Conservation (phyloP, 2,888 invertebrate species). For the Plagodis dolabraria region DNA sequence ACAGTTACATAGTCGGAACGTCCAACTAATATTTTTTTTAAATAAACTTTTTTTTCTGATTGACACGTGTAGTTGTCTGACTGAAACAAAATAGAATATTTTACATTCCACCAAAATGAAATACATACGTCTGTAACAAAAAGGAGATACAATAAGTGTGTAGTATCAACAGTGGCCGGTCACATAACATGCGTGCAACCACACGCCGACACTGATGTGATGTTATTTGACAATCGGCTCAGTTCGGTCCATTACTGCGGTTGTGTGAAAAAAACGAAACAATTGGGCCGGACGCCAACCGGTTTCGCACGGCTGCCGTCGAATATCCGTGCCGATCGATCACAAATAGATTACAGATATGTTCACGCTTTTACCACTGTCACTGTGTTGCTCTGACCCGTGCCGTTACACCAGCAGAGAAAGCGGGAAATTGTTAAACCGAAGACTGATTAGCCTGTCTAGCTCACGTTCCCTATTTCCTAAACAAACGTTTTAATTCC, state of each 20-base stretch:
- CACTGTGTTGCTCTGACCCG: slow-evolving; percentile 24
- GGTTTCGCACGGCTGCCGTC: slow-evolving; percentile 53
- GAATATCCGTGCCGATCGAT: slow-evolving; percentile 37
- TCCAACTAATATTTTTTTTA: too few species aligned
- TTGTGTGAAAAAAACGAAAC: slow-evolving; percentile 51
- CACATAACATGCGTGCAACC: slow-evolving; percentile 35
- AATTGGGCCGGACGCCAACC: slow-evolving; percentile 55
- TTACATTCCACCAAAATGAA: too few species aligned
- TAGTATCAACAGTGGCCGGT: slow-evolving; percentile 5
- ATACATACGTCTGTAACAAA: too few species aligned
- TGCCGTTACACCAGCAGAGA: slow-evolving; percentile 17
- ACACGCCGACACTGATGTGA: slow-evolving; percentile 36
- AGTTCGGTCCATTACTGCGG: slow-evolving; percentile 38
- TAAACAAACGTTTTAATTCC: neutral
- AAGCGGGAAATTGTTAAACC: slow-evolving; percentile 7
- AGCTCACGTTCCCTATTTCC: neutral
- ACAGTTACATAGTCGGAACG: too few species aligned
- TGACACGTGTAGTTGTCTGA: too few species aligned
- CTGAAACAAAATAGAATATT: too few species aligned
- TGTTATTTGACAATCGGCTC: slow-evolving; percentile 35
- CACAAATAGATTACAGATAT: slow-evolving; percentile 56
- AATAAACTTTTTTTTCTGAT: too few species aligned
- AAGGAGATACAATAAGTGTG: too few species aligned
- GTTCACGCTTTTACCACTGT: slow-evolving; percentile 51
- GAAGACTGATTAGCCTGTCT: slow-evolving; percentile 1